A percentile compares a stretch with the other conserved stretches of the same genome.
These are phyloP conservation scores for Spinibarbus caldwelli DNA, from an alignment of 2,797 vertebrate genomes.

Conservation along the genomic window DNA sequence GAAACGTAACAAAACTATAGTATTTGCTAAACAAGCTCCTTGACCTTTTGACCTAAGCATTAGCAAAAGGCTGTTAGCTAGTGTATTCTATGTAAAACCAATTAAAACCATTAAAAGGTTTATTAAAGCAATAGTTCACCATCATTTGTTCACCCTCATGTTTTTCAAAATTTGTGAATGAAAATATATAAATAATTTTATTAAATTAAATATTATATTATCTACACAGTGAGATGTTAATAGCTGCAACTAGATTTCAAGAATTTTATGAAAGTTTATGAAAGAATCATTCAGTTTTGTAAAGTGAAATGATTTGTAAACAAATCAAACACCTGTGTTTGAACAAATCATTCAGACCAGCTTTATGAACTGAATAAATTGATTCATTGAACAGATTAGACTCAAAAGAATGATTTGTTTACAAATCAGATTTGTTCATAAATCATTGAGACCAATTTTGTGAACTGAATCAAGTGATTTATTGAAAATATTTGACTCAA, in stretches of 20 bases:
- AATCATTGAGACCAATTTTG: not conserved
- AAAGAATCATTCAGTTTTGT: not conserved
- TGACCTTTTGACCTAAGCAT: not conserved
- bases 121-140: not conserved
- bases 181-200: not conserved
- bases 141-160: too few relatives aligned
- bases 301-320: not conserved
- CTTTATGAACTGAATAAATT: not conserved
- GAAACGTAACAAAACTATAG: conserved; percentile 62
- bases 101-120: not conserved
- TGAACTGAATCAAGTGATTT: not conserved
- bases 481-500: not conserved
- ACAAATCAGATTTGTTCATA: not conserved
- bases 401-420: too few relatives aligned
- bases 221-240: not conserved
- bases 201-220: not conserved
- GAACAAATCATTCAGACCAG: not conserved
- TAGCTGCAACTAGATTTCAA: not conserved
- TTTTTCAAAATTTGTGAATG: not conserved
- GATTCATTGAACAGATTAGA: not conserved
- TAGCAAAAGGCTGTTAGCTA: not conserved
- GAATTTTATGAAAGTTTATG: not conserved
- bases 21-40: not conserved
- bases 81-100: not conserved
- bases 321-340: not conserved